Evolutionary conservation across 2,113 vertebrate genomes (phyloP).

Genomic region (Pogonocichla stellata): DNA sequence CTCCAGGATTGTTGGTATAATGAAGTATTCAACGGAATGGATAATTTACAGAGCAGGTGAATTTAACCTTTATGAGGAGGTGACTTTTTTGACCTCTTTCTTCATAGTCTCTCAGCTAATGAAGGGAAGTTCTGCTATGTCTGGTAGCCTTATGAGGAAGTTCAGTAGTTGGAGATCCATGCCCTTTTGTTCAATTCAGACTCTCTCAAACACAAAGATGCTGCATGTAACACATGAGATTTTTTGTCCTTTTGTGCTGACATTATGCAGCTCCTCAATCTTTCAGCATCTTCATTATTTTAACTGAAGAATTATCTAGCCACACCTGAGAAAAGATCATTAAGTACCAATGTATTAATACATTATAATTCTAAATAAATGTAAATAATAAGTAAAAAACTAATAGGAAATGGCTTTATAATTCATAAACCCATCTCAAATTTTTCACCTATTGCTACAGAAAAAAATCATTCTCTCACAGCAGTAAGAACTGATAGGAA

Average conservation of each 20-base stretch:
- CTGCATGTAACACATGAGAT: accelerated
- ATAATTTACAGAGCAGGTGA: not conserved
- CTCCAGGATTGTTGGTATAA: not conserved
- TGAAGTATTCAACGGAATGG: not conserved
- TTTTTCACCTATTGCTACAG: not conserved
- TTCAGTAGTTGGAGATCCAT: not conserved
- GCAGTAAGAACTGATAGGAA: not conserved
- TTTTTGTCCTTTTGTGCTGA: not conserved
- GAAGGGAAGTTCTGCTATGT: not conserved
- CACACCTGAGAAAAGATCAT: not conserved
- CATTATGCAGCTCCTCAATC: not conserved
- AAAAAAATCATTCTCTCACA: not conserved
- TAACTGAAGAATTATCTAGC: not conserved
- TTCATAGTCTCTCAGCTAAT: not conserved
- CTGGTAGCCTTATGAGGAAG: not conserved
- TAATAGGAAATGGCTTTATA: not conserved
- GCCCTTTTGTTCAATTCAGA: not conserved
- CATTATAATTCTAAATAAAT: not conserved
- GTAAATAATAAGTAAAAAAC: not conserved
- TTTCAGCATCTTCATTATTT: not conserved
- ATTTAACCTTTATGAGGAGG: not conserved
- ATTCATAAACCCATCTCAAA: not conserved
- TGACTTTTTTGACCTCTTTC: not conserved
- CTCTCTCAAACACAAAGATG: not conserved
- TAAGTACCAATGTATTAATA: not conserved